Evolutionary conservation across 1,140 invertebrate species (phyloP).

Genomic region (Leptopilina clavipes): DNA sequence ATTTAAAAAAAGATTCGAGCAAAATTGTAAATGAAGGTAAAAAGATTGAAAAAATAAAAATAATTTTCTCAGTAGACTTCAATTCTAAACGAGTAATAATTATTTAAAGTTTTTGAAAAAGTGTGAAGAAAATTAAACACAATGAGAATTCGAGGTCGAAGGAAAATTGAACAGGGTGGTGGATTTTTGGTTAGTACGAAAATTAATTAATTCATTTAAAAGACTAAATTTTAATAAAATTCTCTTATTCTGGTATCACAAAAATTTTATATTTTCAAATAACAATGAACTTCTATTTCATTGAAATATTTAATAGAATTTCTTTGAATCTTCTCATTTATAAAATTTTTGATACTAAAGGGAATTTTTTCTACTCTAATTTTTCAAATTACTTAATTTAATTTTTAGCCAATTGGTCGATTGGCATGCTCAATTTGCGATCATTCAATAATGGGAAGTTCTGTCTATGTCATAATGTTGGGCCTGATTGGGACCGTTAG

Average conservation of each 20-base stretch:
- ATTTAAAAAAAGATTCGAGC: background rate
- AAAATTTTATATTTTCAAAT: background rate
- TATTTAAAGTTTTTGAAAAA: background rate
- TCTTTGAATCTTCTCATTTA: too few relatives aligned
- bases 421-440: slow-evolving; percentile 66
- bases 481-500: slow-evolving; percentile 73
- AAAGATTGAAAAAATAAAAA: background rate
- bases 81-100: background rate
- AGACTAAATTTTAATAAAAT: background rate
- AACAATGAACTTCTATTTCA: too few relatives aligned
- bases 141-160: slow-evolving; percentile 55
- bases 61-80: background rate
- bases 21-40: background rate
- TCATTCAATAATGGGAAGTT: slow-evolving; percentile 65
- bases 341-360: background rate
- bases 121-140: slow-evolving; percentile 20
- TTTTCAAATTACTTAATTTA: background rate
- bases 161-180: slow-evolving; percentile 41
- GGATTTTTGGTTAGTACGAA: slow-evolving; percentile 46
- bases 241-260: background rate
- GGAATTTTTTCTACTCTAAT: background rate
- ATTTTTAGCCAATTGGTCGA: slow-evolving; percentile 60
- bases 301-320: background rate
- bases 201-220: background rate
- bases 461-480: slow-evolving; percentile 65